These are phyloP conservation scores for Phalacrocorax brasilianus DNA, from an alignment of 2,113 vertebrate species.

Conservation along the genomic window DNA sequence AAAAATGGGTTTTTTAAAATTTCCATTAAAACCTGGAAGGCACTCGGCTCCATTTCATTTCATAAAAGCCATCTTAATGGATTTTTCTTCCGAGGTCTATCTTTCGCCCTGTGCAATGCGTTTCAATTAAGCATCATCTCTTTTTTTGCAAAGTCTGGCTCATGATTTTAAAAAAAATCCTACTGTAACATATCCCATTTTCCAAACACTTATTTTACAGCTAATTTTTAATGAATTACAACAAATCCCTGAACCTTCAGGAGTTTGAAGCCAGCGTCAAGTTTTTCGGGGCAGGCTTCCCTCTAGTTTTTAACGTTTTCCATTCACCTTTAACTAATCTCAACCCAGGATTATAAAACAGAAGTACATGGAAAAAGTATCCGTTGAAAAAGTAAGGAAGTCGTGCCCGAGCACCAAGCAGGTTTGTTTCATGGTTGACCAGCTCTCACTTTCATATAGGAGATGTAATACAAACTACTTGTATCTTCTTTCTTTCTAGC, in stretches of 20 bases:
- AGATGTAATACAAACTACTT: slow-evolving; percentile 52
- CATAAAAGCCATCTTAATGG: background rate
- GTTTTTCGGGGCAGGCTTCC: background rate
- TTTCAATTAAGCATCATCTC: background rate
- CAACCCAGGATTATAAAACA: background rate
- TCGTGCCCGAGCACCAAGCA: background rate
- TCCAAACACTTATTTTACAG: background rate
- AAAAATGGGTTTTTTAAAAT: background rate
- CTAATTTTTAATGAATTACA: background rate
- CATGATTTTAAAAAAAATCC: background rate
- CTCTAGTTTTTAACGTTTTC: background rate
- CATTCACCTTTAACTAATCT: slow-evolving; percentile 45
- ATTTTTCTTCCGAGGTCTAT: background rate
- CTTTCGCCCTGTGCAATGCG: background rate
- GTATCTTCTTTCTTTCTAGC: slow-evolving; percentile 49
- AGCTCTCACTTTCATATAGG: slow-evolving; percentile 17
- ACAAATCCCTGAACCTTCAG: background rate
- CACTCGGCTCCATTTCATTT: background rate
- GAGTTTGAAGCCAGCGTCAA: background rate
- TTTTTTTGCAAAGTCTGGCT: background rate
- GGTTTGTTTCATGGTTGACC: slow-evolving; percentile 16
- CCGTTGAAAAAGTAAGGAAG: background rate
- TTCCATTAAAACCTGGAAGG: background rate
- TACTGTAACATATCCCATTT: background rate
- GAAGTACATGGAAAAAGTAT: background rate